These are phyloP conservation scores for Drosophila varians DNA, from an alignment of 1,140 invertebrate genomes.

Conservation along the genomic window DNA sequence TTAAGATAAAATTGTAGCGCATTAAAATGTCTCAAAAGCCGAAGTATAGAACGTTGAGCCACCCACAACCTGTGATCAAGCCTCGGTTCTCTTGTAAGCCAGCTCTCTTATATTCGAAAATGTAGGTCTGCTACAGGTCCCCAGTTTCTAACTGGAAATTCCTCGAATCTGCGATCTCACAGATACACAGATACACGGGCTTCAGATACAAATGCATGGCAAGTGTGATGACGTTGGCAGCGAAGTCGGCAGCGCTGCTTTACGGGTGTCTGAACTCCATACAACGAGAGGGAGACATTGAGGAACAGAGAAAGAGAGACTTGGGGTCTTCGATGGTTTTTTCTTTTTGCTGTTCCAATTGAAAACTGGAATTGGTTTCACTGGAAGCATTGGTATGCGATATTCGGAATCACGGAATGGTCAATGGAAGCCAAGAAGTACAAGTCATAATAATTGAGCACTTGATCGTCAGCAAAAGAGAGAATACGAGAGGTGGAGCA, in stretches of 20 bases:
- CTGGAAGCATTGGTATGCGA: conserved; percentile 77
- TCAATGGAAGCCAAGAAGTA: conserved; percentile 70
- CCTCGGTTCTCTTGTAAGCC: conserved; percentile 12
- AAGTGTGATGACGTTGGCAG: conserved; percentile 46
- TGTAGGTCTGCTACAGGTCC: neutral
- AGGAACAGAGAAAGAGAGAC: conserved; percentile 6
- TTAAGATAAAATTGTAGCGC: too few relatives aligned
- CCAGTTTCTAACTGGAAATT: conserved; percentile 48
- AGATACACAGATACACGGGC: conserved; percentile 11
- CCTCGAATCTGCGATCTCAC: conserved; percentile 25
- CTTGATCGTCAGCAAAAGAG: conserved; percentile 57
- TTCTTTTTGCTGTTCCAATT: conserved; percentile 64
- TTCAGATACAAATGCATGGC: conserved; percentile 28
- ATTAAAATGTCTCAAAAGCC: too few relatives aligned
- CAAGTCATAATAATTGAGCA: conserved; percentile 78
- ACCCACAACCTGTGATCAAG: conserved; percentile 10
- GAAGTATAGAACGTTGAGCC: neutral
- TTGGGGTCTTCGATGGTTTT: conserved; percentile 15
- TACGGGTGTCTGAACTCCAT: conserved; percentile 64
- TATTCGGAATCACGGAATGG: conserved; percentile 77
- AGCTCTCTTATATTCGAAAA: conserved; percentile 32
- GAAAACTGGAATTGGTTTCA: conserved; percentile 81
- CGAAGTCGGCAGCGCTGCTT: conserved; percentile 55
- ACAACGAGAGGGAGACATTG: conserved; percentile 2
- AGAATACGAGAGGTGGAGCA: conserved; percentile 6